Percentiles rank a stretch among this genome's conserved stretches.
phyloP scores from a whole-genome alignment of 1,140 invertebrate genomes.

The Ceratosolen solmsi region DNA sequence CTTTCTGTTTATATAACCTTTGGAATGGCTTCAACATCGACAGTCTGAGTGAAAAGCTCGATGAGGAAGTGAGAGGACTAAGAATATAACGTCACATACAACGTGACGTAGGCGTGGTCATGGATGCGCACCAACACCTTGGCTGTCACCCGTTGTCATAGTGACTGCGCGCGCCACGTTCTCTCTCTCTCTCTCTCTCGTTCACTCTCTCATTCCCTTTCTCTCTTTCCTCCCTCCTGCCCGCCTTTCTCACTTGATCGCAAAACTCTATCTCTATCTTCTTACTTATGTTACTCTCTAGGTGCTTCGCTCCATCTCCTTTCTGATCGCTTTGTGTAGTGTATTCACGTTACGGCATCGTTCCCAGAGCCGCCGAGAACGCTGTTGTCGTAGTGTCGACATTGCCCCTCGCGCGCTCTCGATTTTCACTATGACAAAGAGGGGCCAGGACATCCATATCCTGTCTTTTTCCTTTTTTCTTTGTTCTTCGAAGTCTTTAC shows the following conservation, averaged over 20 bases:
- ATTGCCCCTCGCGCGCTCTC: constrained; percentile 31
- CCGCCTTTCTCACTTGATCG: too few relatives aligned
- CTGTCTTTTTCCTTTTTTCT: background rate
- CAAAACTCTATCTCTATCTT: background rate
- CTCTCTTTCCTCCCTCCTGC: background rate
- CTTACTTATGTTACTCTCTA: background rate
- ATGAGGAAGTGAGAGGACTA: constrained; percentile 3
- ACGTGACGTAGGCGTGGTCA: constrained; percentile 73
- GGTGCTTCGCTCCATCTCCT: constrained; percentile 5
- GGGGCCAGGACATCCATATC: constrained; percentile 7
- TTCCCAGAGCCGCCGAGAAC: background rate
- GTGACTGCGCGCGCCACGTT: constrained; percentile 63
- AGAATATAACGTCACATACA: constrained; percentile 66
- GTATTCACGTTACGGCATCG: background rate
- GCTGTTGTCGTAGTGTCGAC: constrained; percentile 33
- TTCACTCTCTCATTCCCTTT: background rate
- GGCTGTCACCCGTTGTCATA: constrained; percentile 72
- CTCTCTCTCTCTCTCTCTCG: constrained; percentile 2
- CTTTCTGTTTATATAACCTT: constrained; percentile 31
- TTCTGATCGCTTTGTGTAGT: background rate
- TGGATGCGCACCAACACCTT: constrained; percentile 72
- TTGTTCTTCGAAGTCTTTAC: background rate
- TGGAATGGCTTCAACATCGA: constrained; percentile 29
- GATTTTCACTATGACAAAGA: constrained; percentile 35
- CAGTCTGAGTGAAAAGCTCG: background rate